Percentiles rank a stretch among this genome's conserved stretches.
Evolutionary conservation across 2,113 vertebrate species (phyloP).

Genomic region (Dunckerocampus dactyliophorus): DNA sequence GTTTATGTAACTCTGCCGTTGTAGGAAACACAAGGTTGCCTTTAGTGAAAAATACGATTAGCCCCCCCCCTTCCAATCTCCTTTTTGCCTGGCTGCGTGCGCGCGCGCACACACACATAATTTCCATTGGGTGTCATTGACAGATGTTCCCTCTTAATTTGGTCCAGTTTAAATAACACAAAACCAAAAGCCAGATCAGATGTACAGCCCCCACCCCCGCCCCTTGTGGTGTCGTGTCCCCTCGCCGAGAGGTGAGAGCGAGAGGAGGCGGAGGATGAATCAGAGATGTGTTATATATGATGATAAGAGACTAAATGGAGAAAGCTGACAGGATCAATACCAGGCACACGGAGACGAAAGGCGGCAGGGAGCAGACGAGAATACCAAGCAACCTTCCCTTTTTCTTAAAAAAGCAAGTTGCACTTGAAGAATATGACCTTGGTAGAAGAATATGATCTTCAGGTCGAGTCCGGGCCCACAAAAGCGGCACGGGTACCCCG

Average conservation of each 20-base stretch:
- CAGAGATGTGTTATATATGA: slow-evolving; percentile 66
- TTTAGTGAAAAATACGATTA: slow-evolving; percentile 8
- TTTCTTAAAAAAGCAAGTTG: slow-evolving; percentile 35
- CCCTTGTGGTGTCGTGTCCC: slow-evolving; percentile 49
- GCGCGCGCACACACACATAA: slow-evolving; percentile 9
- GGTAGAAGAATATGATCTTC: too few relatives aligned
- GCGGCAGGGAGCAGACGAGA: slow-evolving; percentile 42
- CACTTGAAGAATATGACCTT: too few relatives aligned
- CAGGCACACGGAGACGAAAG: slow-evolving; percentile 39
- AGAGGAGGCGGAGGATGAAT: slow-evolving; percentile 42
- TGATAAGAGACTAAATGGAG: slow-evolving; percentile 69
- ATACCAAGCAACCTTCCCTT: slow-evolving; percentile 52
- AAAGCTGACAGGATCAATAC: slow-evolving; percentile 66
- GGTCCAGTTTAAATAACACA: slow-evolving; percentile 66
- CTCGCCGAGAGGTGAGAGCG: slow-evolving; percentile 45
- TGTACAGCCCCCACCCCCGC: slow-evolving; percentile 18
- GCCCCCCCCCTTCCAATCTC: background rate
- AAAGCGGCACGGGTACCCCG: slow-evolving; percentile 59
- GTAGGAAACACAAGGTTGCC: slow-evolving; percentile 24
- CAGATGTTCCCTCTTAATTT: slow-evolving; percentile 61
- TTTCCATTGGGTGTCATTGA: slow-evolving; percentile 56
- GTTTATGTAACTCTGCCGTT: slow-evolving; percentile 32
- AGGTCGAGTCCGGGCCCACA: slow-evolving; percentile 13
- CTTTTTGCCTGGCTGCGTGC: background rate
- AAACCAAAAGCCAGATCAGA: slow-evolving; percentile 54